Evolutionary conservation across 2,888 invertebrate species (phyloP).

Genomic region (Lasioglossum oenotherae): DNA sequence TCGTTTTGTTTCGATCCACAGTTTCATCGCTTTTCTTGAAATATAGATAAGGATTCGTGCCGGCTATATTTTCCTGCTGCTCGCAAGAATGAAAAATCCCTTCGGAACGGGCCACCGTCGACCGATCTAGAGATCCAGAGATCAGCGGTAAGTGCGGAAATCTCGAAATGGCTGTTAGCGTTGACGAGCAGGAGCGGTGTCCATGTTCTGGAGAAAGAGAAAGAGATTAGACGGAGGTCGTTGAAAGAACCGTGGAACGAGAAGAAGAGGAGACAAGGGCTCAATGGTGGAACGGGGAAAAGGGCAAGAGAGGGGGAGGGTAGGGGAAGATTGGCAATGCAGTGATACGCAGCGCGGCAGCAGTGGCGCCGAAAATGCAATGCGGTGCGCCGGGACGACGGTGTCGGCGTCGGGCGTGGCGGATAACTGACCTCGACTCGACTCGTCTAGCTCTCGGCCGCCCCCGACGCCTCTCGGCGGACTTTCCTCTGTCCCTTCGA

Average conservation of each 20-base stretch:
- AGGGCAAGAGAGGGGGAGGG: slow-evolving; percentile 21
- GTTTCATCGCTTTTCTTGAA: too few species aligned
- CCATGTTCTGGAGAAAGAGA: slow-evolving; percentile 5
- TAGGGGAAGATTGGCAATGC: slow-evolving; percentile 72
- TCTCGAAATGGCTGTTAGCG: slow-evolving; percentile 7
- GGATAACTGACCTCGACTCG: slow-evolving; percentile 80
- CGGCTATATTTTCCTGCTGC: neutral
- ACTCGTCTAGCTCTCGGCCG: slow-evolving; percentile 69
- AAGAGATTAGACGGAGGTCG: slow-evolving; percentile 18
- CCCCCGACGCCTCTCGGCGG: slow-evolving; percentile 60
- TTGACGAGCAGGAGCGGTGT: slow-evolving; percentile 25
- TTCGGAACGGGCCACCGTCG: too few species aligned
- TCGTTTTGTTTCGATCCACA: too few species aligned
- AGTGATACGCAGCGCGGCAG: slow-evolving; percentile 72
- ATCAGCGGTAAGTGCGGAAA: neutral
- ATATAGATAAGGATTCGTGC: neutral
- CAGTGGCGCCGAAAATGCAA: slow-evolving; percentile 77
- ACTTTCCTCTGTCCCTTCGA: slow-evolving; percentile 36
- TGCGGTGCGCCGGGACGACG: slow-evolving; percentile 72
- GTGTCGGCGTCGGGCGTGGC: slow-evolving; percentile 79
- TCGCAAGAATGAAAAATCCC: neutral
- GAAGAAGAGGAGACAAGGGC: slow-evolving; percentile 7
- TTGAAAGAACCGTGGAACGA: slow-evolving; percentile 7
- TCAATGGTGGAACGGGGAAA: neutral
- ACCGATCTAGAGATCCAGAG: neutral